These are phyloP conservation scores for Tiaroga cobitis DNA, from an alignment of 2,797 vertebrate species.

Conservation along the genomic window DNA sequence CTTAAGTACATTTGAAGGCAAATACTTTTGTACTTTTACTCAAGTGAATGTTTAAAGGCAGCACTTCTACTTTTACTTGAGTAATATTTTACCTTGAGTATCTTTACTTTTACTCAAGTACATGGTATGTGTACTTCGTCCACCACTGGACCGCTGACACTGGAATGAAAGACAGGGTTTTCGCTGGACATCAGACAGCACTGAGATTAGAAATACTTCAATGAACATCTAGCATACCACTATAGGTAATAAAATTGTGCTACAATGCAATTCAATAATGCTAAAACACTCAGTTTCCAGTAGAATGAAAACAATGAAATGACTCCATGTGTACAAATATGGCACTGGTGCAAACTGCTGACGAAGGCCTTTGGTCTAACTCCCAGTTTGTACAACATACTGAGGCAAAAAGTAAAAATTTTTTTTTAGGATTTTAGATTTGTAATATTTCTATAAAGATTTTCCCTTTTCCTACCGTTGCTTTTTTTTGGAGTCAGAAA, in stretches of 20 bases:
- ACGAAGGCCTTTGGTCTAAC: conserved; percentile 18
- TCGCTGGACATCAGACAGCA: conserved; percentile 14
- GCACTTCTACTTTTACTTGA: no score
- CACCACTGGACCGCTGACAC: no score
- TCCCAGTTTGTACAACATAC: conserved; percentile 30
- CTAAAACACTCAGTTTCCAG: conserved; percentile 41
- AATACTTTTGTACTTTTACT: no score
- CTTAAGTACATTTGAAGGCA: no score
- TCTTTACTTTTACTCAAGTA: no score
- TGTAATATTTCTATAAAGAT: conserved; percentile 10
- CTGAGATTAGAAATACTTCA: conserved; percentile 44
- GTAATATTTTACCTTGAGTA: no score
- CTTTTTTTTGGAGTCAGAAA: conserved; percentile 2
- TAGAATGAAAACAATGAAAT: conserved; percentile 49
- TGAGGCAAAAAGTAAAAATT: neutral
- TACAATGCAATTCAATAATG: conserved; percentile 49
- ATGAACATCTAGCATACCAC: conserved; percentile 30
- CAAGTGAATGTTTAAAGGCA: no score
- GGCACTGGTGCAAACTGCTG: conserved; percentile 32
- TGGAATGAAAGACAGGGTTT: conserved; percentile 21
- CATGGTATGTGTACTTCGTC: no score
- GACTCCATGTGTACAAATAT: conserved; percentile 38
- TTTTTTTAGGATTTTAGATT: neutral
- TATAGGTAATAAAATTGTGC: conserved; percentile 50
- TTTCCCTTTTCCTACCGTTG: conserved; percentile 1